Conservation (phyloP, 1,140 invertebrate genomes). For the Bombus vancouverensis region DNA sequence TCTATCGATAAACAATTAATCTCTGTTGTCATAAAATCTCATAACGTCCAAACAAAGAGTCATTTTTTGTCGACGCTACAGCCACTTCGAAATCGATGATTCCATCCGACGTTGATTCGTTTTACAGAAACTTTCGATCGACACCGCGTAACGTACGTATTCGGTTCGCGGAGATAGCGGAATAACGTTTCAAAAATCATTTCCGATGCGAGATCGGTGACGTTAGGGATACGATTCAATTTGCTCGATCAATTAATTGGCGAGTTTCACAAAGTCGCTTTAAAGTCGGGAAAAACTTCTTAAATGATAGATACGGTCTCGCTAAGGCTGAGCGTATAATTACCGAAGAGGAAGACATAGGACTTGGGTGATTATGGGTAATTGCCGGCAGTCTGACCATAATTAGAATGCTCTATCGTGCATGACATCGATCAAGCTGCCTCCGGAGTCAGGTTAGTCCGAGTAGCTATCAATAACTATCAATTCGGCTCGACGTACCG, state of each 20-base stretch:
- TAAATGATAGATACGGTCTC: constrained; percentile 22
- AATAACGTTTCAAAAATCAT: background rate
- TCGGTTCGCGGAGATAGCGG: background rate
- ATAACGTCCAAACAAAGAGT: constrained; percentile 17
- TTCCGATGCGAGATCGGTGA: background rate
- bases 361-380: constrained; percentile 72
- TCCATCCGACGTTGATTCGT: constrained; percentile 1
- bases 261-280: background rate
- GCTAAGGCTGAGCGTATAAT: constrained; percentile 53
- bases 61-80: constrained; percentile 11
- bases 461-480: constrained; percentile 76
- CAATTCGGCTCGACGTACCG: constrained; percentile 62
- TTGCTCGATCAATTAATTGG: background rate
- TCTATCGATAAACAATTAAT: constrained; percentile 68
- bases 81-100: constrained; percentile 7
- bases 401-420: constrained; percentile 76
- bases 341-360: constrained; percentile 48
- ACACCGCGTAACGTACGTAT: background rate
- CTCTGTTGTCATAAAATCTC: constrained; percentile 57
- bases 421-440: constrained; percentile 76
- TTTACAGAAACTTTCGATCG: background rate
- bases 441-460: constrained; percentile 70
- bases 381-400: constrained; percentile 73
- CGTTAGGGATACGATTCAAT: background rate
- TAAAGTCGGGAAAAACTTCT: background rate